Conservation (phyloP, 2,113 vertebrate species). For the Alethe diademata region DNA sequence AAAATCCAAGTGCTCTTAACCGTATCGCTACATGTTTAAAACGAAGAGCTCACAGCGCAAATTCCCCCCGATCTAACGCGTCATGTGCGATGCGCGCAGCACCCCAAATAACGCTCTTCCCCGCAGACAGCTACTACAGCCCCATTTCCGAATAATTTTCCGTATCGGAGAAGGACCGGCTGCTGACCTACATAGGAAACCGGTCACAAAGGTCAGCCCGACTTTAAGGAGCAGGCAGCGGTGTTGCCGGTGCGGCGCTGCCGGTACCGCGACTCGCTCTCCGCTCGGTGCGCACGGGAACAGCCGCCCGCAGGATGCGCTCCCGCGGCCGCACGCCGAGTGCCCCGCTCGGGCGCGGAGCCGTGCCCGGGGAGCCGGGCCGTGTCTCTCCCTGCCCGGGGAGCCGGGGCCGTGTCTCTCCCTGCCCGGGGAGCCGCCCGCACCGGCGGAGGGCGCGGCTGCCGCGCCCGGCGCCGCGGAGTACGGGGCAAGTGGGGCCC, state of each 20-base stretch:
- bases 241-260: neutral
- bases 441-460: slow-evolving; percentile 2
- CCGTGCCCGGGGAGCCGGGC: neutral
- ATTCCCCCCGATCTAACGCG: neutral
- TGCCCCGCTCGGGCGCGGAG: neutral
- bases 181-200: neutral
- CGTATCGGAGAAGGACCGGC: neutral
- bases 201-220: neutral
- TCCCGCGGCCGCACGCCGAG: neutral
- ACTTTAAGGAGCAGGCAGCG: neutral
- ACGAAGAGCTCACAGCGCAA: neutral
- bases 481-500: neutral
- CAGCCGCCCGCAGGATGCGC: neutral
- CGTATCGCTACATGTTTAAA: neutral
- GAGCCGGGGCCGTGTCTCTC: neutral
- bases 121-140: neutral
- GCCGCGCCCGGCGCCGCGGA: neutral
- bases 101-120: neutral
- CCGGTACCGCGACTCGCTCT: neutral
- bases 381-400: no score
- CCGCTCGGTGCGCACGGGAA: fast-evolving
- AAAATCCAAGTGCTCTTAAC: neutral
- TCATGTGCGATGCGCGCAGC: neutral
- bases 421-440: neutral
- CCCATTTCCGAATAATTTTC: neutral